Base-by-base conservation (phyloP, 2,113 vertebrate species). In the Trachemys scripta region DNA sequence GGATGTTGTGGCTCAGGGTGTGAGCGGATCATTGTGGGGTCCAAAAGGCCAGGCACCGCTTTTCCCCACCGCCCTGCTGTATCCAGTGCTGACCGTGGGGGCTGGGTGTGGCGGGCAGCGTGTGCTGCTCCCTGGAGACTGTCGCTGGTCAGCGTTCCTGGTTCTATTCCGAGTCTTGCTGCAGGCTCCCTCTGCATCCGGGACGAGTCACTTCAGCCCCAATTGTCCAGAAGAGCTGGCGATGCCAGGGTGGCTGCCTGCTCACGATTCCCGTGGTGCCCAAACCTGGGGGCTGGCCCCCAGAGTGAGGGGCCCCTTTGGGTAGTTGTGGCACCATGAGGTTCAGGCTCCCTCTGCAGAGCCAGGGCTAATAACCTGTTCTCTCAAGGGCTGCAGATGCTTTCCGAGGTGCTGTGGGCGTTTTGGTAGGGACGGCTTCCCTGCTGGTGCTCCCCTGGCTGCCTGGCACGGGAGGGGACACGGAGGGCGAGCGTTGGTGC, bases 361-460 rank as follows among this genome's bases (percentile, higher is more conserved):
- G 35, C 35, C 29, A 12, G 29, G 13, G 57, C 27, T 19, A 17
- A n/a, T n/a, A 4, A 7, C 62, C 65, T 10, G 19, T 6, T n/a
- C 65, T 72, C n/a, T 10, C 78, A 50, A 2, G 2, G 17, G 81
- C 42, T 4, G 5, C 80, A 82, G 76, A 51, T 75, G 8, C 92
- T 51, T 80, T 53, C 51, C 42, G 24, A 35, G 0, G 79, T 0
- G 82, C 88, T 51, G 79, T 69, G 38, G 4, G 1, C 8, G 10
- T 82, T 31, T 50, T 79, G 2, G 56, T 51, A 25, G 12, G 3
- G 42, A 42, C 35, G 2, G 35, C 35, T 1, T 69, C 6, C 29
- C 29, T 16, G 59, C 56, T 27, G 59, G 16, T n/a, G 35, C 62
- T n/a, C 62, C 62, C 62, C 62, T 19, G 29, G 5, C 31, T n/a